Percentiles rank a stretch among this genome's conserved stretches.
These are phyloP conservation scores for Belgica antarctica DNA, from an alignment of 2,888 invertebrate genomes.

Conservation along the genomic window DNA sequence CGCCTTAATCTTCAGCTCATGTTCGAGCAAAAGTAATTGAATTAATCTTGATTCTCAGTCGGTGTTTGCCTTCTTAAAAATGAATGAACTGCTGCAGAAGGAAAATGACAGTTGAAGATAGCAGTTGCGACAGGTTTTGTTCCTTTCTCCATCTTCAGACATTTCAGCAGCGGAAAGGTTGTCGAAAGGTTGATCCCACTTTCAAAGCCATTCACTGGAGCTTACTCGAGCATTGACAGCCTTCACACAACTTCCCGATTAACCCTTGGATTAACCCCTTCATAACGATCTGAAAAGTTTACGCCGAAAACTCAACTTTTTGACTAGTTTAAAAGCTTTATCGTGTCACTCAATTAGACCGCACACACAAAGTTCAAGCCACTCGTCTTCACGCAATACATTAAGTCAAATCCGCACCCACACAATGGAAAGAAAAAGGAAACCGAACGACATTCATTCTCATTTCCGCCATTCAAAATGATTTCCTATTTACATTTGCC, in stretches of 20 bases:
- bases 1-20: conserved; percentile 36
- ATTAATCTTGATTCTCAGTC: conserved; percentile 31
- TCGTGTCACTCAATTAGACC: neutral
- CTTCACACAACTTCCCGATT: too few relatives aligned
- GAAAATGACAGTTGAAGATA: neutral
- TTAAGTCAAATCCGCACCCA: too few relatives aligned
- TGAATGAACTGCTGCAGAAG: neutral
- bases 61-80: neutral
- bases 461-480: neutral
- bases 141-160: neutral
- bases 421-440: too few relatives aligned
- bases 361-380: neutral
- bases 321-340: neutral
- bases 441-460: neutral
- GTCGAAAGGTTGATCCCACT: too few relatives aligned
- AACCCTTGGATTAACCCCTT: too few relatives aligned
- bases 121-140: neutral
- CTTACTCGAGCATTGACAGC: too few relatives aligned
- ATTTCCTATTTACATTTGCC: neutral
- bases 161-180: too few relatives aligned
- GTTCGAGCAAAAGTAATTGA: conserved; percentile 36
- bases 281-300: too few relatives aligned
- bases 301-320: too few relatives aligned
- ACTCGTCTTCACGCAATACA: neutral
- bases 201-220: too few relatives aligned